Evolutionary conservation across 2,113 vertebrate genomes (phyloP).

Genomic region (Hydrochoerus hydrochaeris): DNA sequence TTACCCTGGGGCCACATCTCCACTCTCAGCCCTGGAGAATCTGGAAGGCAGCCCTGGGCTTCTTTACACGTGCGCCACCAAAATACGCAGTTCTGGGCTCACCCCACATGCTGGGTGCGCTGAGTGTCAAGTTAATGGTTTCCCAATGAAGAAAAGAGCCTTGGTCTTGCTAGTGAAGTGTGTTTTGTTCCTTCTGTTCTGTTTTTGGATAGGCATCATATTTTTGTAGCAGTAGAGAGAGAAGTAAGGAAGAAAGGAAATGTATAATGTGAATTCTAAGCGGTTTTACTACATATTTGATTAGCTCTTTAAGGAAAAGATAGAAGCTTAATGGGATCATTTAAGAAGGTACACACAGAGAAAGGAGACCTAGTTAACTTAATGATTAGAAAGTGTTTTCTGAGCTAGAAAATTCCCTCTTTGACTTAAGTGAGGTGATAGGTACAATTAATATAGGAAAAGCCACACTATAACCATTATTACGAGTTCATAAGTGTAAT

Average conservation of each 20-base stretch:
- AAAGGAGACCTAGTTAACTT: conserved; percentile 60
- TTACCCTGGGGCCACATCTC: background rate
- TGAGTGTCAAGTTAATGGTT: background rate
- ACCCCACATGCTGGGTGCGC: background rate
- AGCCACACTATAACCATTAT: conserved; percentile 22
- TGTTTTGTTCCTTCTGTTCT: background rate
- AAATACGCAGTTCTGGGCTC: background rate
- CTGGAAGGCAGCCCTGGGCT: background rate
- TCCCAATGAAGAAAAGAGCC: background rate
- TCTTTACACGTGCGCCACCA: background rate
- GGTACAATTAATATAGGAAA: conserved; percentile 21
- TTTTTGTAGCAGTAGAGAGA: conserved; percentile 32
- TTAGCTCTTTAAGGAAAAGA: conserved; percentile 57
- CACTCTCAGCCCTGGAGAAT: background rate
- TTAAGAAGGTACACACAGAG: conserved; percentile 27
- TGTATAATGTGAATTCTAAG: conserved; percentile 54
- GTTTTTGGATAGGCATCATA: background rate
- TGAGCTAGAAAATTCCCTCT: conserved; percentile 20
- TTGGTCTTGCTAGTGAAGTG: background rate
- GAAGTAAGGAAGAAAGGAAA: conserved; percentile 54
- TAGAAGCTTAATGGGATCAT: conserved; percentile 57
- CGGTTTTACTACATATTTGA: conserved; percentile 60
- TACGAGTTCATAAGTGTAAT: background rate
- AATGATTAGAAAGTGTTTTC: conserved; percentile 61
- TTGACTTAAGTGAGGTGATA: conserved; percentile 39